These are phyloP conservation scores for Carettochelys insculpta DNA, from an alignment of 2,113 vertebrate species.

Conservation along the genomic window DNA sequence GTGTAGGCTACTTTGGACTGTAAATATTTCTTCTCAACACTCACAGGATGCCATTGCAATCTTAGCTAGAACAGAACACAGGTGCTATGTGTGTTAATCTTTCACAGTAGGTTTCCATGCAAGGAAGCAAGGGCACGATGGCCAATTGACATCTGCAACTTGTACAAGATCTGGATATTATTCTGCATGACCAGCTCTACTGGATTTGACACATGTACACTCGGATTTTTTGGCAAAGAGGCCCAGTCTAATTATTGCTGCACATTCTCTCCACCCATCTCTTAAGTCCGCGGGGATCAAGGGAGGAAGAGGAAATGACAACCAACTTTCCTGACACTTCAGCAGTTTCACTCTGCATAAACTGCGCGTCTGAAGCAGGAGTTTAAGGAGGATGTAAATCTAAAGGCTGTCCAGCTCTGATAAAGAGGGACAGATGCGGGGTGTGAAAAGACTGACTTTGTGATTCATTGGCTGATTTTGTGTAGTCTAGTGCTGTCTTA, in stretches of 20 bases:
- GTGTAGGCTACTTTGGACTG: neutral
- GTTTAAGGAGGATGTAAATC: neutral
- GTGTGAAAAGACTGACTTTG: neutral
- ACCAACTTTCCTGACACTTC: neutral
- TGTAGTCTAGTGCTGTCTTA: no score
- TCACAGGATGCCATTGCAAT: neutral
- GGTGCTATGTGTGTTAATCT: neutral
- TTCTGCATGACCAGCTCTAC: neutral
- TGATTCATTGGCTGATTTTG: neutral
- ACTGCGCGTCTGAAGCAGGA: neutral
- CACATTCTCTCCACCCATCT: neutral
- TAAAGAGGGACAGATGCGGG: neutral
- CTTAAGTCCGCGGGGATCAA: neutral
- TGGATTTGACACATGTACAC: rapidly evolving
- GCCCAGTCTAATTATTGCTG: neutral
- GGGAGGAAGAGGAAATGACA: neutral
- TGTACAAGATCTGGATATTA: neutral
- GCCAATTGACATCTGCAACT: neutral
- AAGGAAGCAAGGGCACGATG: rapidly evolving
- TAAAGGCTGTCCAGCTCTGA: neutral
- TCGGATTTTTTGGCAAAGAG: neutral
- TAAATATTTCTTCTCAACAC: neutral
- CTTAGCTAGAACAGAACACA: neutral
- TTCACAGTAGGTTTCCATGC: rapidly evolving
- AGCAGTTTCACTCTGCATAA: neutral